Conservation (phyloP, 2,113 vertebrate genomes). For the Coracopsis vasa region DNA sequence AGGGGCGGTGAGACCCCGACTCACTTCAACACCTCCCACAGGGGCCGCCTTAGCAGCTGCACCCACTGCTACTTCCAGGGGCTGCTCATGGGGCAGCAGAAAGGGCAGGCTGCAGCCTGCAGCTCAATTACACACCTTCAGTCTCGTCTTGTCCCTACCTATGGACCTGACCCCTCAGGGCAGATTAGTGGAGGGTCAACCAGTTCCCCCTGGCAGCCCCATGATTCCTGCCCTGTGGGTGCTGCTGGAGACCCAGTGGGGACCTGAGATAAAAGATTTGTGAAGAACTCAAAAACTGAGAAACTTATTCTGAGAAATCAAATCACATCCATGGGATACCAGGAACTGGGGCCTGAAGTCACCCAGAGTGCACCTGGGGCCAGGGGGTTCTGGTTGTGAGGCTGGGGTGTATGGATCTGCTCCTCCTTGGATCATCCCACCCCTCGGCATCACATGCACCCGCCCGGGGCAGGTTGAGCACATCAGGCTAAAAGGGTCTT, state of each 20-base stretch:
- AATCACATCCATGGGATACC: neutral
- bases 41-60: slow-evolving; percentile 23
- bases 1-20: neutral
- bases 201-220: neutral
- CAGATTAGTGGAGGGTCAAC: neutral
- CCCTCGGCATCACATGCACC: neutral
- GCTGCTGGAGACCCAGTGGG: neutral
- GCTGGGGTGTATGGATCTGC: rapidly evolving
- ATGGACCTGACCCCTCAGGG: neutral
- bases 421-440: neutral
- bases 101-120: neutral
- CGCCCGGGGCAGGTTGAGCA: no score
- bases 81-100: neutral
- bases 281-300: neutral
- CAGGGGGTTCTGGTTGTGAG: neutral
- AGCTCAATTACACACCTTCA: neutral
- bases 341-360: neutral
- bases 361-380: rapidly evolving
- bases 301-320: neutral
- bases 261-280: neutral
- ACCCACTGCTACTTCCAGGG: neutral
- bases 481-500: neutral
- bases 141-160: neutral
- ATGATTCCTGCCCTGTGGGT: neutral
- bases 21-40: slow-evolving; percentile 13